Evolutionary conservation across 2,797 vertebrate genomes (phyloP).

Genomic region (Lindbergichthys nudifrons): DNA sequence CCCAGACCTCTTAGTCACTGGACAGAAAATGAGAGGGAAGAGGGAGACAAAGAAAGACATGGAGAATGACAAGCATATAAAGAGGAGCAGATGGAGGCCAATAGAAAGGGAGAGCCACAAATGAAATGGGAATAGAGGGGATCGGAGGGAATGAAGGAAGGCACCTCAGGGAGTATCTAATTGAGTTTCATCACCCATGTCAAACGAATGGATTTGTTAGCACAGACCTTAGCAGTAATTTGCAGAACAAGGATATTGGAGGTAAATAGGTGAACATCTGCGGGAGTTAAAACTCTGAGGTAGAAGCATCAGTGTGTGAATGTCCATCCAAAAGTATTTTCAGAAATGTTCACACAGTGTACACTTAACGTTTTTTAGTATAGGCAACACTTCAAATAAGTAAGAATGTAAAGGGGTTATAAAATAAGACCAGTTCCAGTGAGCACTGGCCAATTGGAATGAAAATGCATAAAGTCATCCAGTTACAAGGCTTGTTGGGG

Average conservation of each 20-base stretch:
- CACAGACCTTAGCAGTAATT: conserved; percentile 10
- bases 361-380: neutral
- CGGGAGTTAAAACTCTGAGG: neutral
- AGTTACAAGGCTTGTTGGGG: no score
- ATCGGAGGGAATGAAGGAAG: neutral
- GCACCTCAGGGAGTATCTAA: conserved; percentile 21
- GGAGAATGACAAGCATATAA: neutral
- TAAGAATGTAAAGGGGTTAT: no score
- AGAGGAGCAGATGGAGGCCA: conserved; percentile 1
- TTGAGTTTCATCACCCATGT: conserved; percentile 25
- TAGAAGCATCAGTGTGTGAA: neutral
- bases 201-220: conserved; percentile 34
- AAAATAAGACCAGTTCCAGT: no score
- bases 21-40: conserved; percentile 14
- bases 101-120: neutral
- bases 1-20: conserved; percentile 4
- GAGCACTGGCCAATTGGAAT: no score
- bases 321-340: neutral
- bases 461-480: no score
- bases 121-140: neutral
- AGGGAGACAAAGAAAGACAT: neutral
- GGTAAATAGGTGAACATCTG: neutral
- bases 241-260: conserved; percentile 17
- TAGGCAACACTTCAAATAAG: no score
- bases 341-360: neutral